Evolutionary conservation across 2,113 vertebrate species (phyloP).

Genomic region (Paralichthys olivaceus): DNA sequence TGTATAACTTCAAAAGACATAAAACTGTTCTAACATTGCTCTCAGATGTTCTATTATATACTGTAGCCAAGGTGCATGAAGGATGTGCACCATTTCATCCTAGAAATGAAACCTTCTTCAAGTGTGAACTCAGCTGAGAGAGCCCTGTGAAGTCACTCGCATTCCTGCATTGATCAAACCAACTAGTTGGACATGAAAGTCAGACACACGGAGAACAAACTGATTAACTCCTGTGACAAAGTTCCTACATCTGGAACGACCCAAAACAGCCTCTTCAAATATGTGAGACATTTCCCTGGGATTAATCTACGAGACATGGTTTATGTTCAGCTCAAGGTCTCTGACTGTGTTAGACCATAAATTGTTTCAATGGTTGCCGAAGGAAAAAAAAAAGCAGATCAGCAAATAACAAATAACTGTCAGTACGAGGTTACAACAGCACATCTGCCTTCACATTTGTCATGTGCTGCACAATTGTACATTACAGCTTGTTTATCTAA

Average conservation of each 20-base stretch:
- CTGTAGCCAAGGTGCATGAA: neutral
- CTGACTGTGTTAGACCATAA: conserved; percentile 18
- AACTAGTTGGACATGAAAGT: conserved; percentile 29
- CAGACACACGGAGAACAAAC: conserved; percentile 10
- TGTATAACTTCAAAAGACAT: neutral
- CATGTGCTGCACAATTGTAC: neutral
- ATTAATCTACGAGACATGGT: conserved; percentile 38
- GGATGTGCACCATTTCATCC: neutral
- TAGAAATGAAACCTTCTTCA: conserved; percentile 3
- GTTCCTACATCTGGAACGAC: conserved; percentile 58
- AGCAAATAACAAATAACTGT: conserved; percentile 1
- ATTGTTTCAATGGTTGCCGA: conserved; percentile 13
- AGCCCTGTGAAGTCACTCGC: conserved; percentile 30
- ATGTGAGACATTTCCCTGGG: conserved; percentile 46
- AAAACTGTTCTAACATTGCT: neutral
- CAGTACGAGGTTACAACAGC: neutral
- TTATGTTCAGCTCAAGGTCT: conserved; percentile 46
- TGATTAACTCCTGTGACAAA: conserved; percentile 38
- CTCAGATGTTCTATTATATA: neutral
- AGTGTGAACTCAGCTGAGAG: conserved; percentile 15
- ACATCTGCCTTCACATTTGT: conserved; percentile 21
- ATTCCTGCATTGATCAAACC: conserved; percentile 62
- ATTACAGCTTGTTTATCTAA: neutral
- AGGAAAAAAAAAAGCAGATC: neutral
- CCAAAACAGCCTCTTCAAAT: conserved; percentile 40